Conservation (phyloP, 2,113 vertebrate genomes). For the Upupa epops region DNA sequence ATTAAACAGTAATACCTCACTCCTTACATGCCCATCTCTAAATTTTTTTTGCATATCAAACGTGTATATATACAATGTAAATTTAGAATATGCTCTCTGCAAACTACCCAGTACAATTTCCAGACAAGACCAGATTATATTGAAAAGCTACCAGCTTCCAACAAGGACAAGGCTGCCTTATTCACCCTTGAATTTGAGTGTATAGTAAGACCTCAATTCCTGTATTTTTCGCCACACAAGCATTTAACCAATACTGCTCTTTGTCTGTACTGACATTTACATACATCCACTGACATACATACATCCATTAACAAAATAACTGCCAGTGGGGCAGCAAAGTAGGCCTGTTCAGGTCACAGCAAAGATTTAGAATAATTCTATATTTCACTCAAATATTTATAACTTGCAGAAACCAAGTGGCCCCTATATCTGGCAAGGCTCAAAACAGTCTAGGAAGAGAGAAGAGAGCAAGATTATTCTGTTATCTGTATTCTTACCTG, state of each 20-base stretch:
- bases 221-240: neutral
- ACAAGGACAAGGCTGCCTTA: neutral
- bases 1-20: neutral
- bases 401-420: neutral
- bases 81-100: neutral
- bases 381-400: neutral
- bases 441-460: neutral
- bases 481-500: slow-evolving; percentile 78
- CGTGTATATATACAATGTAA: neutral
- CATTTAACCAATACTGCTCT: neutral
- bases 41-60: neutral
- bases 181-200: neutral
- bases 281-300: too few species aligned
- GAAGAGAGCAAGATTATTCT: neutral
- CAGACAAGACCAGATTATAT: neutral
- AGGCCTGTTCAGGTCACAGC: neutral
- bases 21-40: neutral
- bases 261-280: neutral
- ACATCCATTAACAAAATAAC: neutral
- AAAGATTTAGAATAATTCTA: neutral
- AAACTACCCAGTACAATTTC: neutral
- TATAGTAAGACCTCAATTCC: neutral
- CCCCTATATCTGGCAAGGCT: neutral
- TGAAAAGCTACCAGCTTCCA: neutral
- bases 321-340: neutral